Base-by-base conservation (phyloP, 2,888 invertebrate genomes). In the Dynastes tityus region DNA sequence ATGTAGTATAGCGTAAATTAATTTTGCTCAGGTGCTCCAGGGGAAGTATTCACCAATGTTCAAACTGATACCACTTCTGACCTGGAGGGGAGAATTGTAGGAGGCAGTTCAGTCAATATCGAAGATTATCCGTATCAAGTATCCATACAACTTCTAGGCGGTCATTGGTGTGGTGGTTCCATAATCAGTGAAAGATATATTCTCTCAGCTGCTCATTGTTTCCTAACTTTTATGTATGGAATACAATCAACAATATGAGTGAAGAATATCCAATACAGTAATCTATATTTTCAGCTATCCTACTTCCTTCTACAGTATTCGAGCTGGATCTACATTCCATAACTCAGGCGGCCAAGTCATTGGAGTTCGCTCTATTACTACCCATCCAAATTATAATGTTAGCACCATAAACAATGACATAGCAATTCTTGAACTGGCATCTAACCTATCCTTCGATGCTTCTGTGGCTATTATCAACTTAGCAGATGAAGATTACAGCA, bases 51-150 rank as follows among this genome's bases (percentile, higher is more conserved):
- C 8, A 1, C 45, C 45, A 45, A 8, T 45, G 8, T 8, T 1
- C 6, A 45, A 45, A 8, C 9, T 45, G 45, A 11, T 6, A 45
- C 45, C 45, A 8, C 9, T 11, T 45, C 45, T 45, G 11, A 45
- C 11, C 68, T 53, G 0, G 77, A 77, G 27, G 64, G 71, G 5
- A 74, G 67, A 37, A 78, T 78, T 13, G 78, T 78, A 9, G 78
- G 78, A 11, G 78, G 78, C n/a, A 16, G 51, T 37, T 16, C 40
- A 8, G 78, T 74, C 0, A 16, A 29, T 1, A 74, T 74, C 45
- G 74, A 74, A 40, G 55, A 78, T n/a, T 65, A 74, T 49, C 74
- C 73, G 1, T 78, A 74, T 45, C 78, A 78, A 65, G 73, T 27
- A 45, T 63, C 64, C 22, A 51, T 78, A 40, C 49, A 64, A 67